These are phyloP conservation scores for Lindbergichthys nudifrons DNA, from an alignment of 2,797 vertebrate genomes.

Conservation along the genomic window DNA sequence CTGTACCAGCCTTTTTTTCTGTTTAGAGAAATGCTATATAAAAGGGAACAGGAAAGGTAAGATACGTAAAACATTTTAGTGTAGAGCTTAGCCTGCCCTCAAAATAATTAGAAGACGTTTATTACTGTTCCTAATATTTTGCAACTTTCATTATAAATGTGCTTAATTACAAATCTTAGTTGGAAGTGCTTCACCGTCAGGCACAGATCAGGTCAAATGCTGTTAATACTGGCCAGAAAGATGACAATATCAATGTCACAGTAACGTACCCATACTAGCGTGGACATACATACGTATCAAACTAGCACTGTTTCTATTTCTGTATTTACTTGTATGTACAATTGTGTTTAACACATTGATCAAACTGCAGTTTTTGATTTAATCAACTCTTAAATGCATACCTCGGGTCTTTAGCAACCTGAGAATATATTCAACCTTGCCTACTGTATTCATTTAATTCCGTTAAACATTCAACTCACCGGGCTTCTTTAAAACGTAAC, in stretches of 20 bases:
- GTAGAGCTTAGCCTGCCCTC: neutral
- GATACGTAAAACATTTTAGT: neutral
- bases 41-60: neutral
- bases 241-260: neutral
- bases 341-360: neutral
- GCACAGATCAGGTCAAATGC: neutral
- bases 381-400: neutral
- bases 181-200: neutral
- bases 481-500: neutral
- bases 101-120: neutral
- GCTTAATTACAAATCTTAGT: neutral
- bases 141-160: neutral
- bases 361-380: neutral
- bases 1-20: neutral
- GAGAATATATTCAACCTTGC: neutral
- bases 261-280: neutral
- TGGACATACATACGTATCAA: neutral
- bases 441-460: neutral
- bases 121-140: conserved; percentile 1
- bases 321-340: conserved; percentile 7
- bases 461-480: neutral
- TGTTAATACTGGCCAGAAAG: neutral
- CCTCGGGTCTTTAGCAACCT: conserved; percentile 4
- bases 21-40: neutral
- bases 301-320: conserved; percentile 4